Evolutionary conservation across 2,113 vertebrate species (phyloP).

Genomic region (Grus americana): DNA sequence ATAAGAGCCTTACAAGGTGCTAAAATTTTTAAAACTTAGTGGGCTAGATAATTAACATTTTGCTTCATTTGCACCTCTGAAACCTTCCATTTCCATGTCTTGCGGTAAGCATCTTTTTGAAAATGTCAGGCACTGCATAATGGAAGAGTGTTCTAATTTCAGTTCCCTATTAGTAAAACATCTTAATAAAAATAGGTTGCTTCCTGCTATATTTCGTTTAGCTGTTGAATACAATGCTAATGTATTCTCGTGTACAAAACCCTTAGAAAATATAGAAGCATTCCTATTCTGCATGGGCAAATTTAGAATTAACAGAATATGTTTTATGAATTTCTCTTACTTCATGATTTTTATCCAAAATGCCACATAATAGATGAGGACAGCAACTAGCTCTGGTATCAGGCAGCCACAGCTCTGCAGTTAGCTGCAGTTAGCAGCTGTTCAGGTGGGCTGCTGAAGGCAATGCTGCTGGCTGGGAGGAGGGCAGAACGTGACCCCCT

Average conservation of each 20-base stretch:
- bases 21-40: slow-evolving; percentile 31
- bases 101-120: slow-evolving; percentile 9
- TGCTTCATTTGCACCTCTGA: slow-evolving; percentile 21
- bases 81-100: slow-evolving; percentile 18
- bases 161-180: slow-evolving; percentile 19
- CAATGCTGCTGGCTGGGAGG: not conserved
- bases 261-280: not conserved
- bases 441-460: not conserved
- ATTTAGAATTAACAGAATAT: not conserved
- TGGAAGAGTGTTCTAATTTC: slow-evolving; percentile 27
- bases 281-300: not conserved
- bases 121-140: slow-evolving; percentile 44
- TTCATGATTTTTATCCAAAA: not conserved
- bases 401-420: not conserved
- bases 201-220: not conserved
- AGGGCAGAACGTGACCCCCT: not conserved
- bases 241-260: not conserved
- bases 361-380: fast-evolving
- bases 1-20: not conserved
- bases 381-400: not conserved
- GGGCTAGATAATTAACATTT: slow-evolving; percentile 43
- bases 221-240: not conserved
- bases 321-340: not conserved
- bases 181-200: not conserved
- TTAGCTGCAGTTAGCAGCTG: not conserved